Base-by-base conservation (phyloP, 2,797 vertebrate species). In the Ctenosaura bakeri region DNA sequence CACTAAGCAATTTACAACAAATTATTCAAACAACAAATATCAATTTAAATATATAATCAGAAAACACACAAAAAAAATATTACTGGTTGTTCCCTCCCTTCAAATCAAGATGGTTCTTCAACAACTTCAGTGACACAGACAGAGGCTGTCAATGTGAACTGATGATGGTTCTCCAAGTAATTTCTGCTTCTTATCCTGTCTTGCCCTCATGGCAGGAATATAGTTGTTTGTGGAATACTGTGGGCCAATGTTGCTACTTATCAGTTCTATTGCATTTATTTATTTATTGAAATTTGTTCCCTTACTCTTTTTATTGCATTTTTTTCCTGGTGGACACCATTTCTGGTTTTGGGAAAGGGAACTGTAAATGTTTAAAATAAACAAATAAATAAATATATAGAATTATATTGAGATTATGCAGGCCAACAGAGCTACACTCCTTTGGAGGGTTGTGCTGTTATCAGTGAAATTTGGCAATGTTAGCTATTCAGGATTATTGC, bases 401-500 rank as follows among this genome's bases (percentile, higher is more conserved):
- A 73, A 32, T 71, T 71, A 56, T 20, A n/a, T 8, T 73, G 14
- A 38, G 32, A 71, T 71, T 20, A 1, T 88, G 50, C 50, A 54
- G 54, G 77, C 12, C 12, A 69, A 26, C 59, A 80, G 54, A 56
- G 35, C 26, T 73, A 22, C 14, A 16, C 24, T 24, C 6, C 52
- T n/a, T 12, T 66, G 38, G 56, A 22, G 76, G 2, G 9, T 9
- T 62, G 38, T 62, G 56, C 74, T 64, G 29, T 79, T 79, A 78
- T 66, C 35, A 24, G 7, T 59, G 82, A 88, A 88, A 82, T 64
- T 59, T 73, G 64, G 46, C 66, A 88, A 16, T 38, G 12, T 74
- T n/a, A 29, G 50, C 76, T 87, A 32, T 78, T 87, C 86, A 87
- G 4, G 26, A 87, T 80, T 80, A 87, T 87, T 64, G 24, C 74